These are phyloP conservation scores for Temnothorax unifasciatus DNA, from an alignment of 2,888 invertebrate species.

Conservation along the genomic window DNA sequence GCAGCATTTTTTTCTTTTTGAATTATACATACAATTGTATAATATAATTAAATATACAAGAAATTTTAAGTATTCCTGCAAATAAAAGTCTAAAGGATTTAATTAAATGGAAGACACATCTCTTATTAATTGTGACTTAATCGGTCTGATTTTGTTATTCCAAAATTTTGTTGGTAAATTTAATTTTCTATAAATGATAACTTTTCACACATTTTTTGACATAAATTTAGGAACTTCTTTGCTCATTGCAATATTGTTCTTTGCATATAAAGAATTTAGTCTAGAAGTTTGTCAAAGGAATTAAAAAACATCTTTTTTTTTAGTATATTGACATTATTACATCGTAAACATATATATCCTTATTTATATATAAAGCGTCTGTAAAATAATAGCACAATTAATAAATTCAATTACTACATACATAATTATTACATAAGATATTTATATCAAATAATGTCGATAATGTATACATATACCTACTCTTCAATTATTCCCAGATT, in stretches of 20 bases:
- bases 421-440: no score
- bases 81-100: background rate
- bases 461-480: background rate
- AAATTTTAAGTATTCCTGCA: background rate
- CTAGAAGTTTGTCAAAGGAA: background rate
- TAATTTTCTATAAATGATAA: background rate
- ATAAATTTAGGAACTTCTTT: background rate
- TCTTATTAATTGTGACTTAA: background rate
- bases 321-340: background rate
- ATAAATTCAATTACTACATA: background rate
- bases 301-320: background rate
- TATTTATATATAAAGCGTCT: background rate
- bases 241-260: background rate
- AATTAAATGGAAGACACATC: background rate
- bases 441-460: background rate
- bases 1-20: no score
- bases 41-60: background rate
- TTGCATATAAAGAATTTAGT: background rate
- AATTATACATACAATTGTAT: background rate
- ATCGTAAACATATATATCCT: background rate
- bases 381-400: background rate
- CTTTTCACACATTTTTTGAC: background rate
- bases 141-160: background rate
- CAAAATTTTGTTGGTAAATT: background rate
- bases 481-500: background rate